Conservation (phyloP, 2,113 vertebrate species). For the Mastomys natalensis region DNA sequence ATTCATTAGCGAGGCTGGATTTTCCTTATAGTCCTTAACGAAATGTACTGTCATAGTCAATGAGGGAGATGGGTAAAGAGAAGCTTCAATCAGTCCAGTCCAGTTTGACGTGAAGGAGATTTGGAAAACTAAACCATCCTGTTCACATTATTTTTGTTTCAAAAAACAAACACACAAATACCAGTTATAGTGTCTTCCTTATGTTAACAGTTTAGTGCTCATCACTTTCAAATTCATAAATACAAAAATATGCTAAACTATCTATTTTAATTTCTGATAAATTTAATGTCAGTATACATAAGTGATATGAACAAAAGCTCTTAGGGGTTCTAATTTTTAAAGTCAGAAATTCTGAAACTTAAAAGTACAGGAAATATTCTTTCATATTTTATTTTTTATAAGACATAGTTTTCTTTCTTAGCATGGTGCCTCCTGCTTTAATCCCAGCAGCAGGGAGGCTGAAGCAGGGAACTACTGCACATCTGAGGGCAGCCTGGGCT, state of each 20-base stretch:
- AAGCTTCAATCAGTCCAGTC: neutral
- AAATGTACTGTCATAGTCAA: neutral
- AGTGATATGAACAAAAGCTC: neutral
- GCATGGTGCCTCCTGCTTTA: no score
- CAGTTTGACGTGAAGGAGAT: neutral
- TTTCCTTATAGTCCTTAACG: conserved; percentile 10
- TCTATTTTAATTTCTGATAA: neutral
- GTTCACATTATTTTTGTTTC: neutral
- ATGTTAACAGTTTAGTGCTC: neutral
- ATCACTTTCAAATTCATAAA: neutral
- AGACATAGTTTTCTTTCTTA: neutral
- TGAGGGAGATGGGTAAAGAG: neutral
- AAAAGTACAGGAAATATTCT: neutral
- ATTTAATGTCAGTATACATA: neutral
- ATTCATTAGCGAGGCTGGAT: neutral
- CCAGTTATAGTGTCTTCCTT: neutral
- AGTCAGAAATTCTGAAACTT: neutral
- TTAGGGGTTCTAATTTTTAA: neutral
- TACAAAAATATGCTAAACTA: neutral
- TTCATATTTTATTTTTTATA: neutral
- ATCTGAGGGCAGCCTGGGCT: neutral
- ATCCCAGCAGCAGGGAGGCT: neutral
- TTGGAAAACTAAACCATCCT: neutral
- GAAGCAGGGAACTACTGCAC: no score
- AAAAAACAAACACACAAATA: neutral